Conservation (phyloP, 2,113 vertebrate species). For the Megaceryle maxima region DNA sequence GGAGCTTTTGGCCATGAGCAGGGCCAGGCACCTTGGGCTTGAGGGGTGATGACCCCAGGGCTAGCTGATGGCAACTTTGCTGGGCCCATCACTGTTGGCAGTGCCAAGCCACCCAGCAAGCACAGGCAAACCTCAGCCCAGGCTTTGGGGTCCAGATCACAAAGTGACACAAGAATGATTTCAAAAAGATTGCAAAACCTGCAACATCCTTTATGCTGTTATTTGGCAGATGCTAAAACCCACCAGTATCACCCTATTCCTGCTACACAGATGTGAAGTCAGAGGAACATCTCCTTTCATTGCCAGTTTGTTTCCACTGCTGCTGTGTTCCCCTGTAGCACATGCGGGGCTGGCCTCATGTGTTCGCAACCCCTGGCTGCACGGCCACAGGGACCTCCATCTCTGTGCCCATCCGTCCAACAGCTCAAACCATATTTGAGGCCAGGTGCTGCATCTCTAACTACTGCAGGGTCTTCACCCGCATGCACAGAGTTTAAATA, state of each 20-base stretch:
- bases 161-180: accelerated
- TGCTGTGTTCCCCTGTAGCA: not conserved
- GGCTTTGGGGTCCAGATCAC: not conserved
- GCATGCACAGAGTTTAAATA: constrained; percentile 20
- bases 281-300: not conserved
- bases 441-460: constrained; percentile 41
- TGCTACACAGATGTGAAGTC: not conserved
- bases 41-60: not conserved
- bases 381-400: not conserved
- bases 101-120: accelerated
- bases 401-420: not conserved
- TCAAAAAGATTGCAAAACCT: not conserved
- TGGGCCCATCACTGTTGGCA: accelerated
- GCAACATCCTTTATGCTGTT: not conserved
- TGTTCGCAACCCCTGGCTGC: accelerated
- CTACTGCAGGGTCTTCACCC: not conserved
- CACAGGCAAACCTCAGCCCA: not conserved
- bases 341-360: not conserved
- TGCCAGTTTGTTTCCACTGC: not conserved
- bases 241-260: accelerated
- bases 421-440: constrained; percentile 5
- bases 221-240: not conserved
- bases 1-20: not conserved
- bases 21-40: not conserved
- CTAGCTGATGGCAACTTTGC: not conserved